A percentile compares a stretch with the other conserved stretches of the same genome.
Conservation (phyloP, 2,888 invertebrate species). For the Limnephilus auricula region DNA sequence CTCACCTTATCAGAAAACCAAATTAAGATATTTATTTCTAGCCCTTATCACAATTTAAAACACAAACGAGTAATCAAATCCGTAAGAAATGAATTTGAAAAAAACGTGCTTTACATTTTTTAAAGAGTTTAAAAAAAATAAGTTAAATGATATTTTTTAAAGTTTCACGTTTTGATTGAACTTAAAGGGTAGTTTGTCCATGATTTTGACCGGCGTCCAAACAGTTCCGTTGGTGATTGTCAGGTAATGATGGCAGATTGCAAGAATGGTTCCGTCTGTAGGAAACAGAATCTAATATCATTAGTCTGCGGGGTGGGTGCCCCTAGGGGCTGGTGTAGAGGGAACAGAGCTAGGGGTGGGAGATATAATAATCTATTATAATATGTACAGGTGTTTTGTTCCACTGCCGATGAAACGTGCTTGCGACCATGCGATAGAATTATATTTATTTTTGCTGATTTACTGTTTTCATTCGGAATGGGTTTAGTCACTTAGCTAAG, state of each 20-base stretch:
- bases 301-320: slow-evolving; percentile 28
- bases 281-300: slow-evolving; percentile 32
- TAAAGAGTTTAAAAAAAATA: background rate
- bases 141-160: background rate
- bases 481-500: background rate
- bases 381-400: background rate
- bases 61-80: too few species aligned
- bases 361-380: background rate
- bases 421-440: background rate
- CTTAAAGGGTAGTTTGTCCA: background rate
- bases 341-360: background rate
- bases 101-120: background rate
- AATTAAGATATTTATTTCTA: too few species aligned
- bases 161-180: background rate
- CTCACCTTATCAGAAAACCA: too few species aligned
- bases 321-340: background rate
- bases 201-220: background rate
- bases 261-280: background rate
- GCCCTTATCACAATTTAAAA: too few species aligned
- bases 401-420: background rate
- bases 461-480: background rate
- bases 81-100: background rate
- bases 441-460: background rate
- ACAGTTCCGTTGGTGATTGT: background rate
- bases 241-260: background rate